Conservation (phyloP, 1,140 invertebrate genomes). For the Drosophila arizonae region DNA sequence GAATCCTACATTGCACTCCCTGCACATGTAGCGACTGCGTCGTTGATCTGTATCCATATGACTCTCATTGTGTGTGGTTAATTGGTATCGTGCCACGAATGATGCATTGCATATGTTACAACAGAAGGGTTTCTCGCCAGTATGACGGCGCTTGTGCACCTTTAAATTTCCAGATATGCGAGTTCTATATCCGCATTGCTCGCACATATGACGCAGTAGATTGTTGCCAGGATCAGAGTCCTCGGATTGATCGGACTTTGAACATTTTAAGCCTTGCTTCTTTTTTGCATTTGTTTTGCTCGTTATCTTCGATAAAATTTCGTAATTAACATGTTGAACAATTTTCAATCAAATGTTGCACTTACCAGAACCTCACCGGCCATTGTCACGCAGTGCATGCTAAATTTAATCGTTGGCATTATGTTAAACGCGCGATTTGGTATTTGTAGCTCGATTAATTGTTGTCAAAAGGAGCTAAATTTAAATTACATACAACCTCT, state of each 20-base stretch:
- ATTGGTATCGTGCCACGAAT: conserved; percentile 85
- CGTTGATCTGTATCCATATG: conserved; percentile 46
- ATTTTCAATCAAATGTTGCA: background rate
- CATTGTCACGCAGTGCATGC: conserved; percentile 52
- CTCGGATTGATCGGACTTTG: background rate
- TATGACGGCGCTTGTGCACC: conserved; percentile 89
- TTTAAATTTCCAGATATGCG: conserved; percentile 54
- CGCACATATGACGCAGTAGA: conserved; percentile 58
- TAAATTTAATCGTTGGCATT: conserved; percentile 74
- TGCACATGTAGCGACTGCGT: conserved; percentile 43
- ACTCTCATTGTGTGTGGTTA: conserved; percentile 49
- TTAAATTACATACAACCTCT: conserved; percentile 44
- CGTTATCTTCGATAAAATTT: background rate
- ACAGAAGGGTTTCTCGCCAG: conserved; percentile 88
- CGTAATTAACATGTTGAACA: background rate
- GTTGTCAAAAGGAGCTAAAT: conserved; percentile 66
- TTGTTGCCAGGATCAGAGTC: background rate
- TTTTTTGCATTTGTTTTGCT: background rate
- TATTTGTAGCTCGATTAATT: conserved; percentile 62
- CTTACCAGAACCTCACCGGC: conserved; percentile 28
- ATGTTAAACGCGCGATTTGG: conserved; percentile 58
- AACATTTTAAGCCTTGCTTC: background rate
- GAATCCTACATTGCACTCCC: conserved; percentile 63
- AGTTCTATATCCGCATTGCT: conserved; percentile 64
- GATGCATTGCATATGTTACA: conserved; percentile 87